Evolutionary conservation across 2,888 invertebrate genomes (phyloP), one percentile per base, ranked within the genome.

Genomic region (Microdon myrmicae): DNA sequence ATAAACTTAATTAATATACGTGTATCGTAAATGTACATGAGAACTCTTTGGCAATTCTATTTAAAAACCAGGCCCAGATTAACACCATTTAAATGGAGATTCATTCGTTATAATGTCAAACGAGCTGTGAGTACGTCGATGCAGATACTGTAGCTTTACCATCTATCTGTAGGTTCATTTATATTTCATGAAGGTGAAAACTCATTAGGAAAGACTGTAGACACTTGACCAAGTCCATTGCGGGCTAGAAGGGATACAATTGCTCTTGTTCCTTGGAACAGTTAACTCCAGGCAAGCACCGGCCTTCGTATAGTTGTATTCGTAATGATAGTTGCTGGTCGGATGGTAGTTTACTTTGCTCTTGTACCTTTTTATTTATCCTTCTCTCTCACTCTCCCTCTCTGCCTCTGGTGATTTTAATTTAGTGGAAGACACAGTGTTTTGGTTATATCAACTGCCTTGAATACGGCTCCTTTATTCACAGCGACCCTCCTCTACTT

Each of bases 71-170:
- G 35, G 28, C 29, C 25, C 25, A 31, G 31, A 55, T 56, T 61
- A 45, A 61, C 49, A 45, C 44, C 49, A 45, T 61, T 54, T 54
- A 54, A 45, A 60, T 60, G 45, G 53, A 26, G 38, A 43, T 60
- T 60, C 48, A 60, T 60, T 61, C 55, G 34, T 61, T 61, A 55
- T 25, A 61, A 49, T 49, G 55, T 61, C 61, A 61, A 49, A 61
- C 35, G 54, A 10, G 6, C 17, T 6, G 26, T 26, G 7, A 49
- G 19, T 17, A 28, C 17, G 4, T 29, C 39, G 19, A 22, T 10
- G 22, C 9, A 39, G 20, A 3, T 35, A 29, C 20, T 16, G n/a
- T n/a, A n/a, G n/a, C n/a, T n/a, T n/a, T n/a, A n/a, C n/a, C n/a
- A n/a, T 10, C 22, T 22, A 16, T 31, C 17, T 26, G 3, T 29